phyloP scores from a whole-genome alignment of 2,113 vertebrate genomes.

The Grammomys dolichurus region DNA sequence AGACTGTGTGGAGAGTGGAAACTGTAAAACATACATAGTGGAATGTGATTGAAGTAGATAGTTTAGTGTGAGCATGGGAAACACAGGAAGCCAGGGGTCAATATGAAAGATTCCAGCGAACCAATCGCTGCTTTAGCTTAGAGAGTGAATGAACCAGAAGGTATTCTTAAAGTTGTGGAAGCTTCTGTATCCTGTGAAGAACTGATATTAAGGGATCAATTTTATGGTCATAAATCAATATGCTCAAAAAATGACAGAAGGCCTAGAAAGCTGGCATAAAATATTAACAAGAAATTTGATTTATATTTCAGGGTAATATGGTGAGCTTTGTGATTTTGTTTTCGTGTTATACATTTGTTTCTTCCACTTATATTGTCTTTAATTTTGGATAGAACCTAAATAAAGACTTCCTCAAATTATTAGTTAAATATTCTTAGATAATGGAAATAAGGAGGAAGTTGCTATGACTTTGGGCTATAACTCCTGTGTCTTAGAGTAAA shows the following conservation, averaged over 20 bases:
- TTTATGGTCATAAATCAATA: not conserved
- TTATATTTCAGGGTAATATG: not conserved
- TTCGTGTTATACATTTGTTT: not conserved
- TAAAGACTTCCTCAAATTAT: not conserved
- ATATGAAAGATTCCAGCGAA: not conserved
- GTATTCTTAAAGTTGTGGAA: not conserved
- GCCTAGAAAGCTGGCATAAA: not conserved
- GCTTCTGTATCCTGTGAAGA: not conserved
- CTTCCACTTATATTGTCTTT: not conserved
- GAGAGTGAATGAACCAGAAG: not conserved
- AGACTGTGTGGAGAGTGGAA: not conserved
- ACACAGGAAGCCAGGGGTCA: accelerated
- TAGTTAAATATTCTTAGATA: not conserved
- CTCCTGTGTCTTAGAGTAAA: not conserved
- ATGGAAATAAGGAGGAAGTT: not conserved
- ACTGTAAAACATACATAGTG: not conserved
- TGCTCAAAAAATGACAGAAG: not conserved
- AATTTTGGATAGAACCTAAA: not conserved
- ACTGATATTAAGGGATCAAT: not conserved
- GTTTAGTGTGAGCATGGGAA: not conserved
- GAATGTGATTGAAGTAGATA: too few relatives aligned
- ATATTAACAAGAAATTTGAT: not conserved
- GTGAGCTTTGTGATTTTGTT: not conserved
- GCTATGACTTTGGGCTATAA: not conserved
- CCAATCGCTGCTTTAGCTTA: not conserved